Percentiles rank a stretch among this genome's conserved stretches.
phyloP scores from a whole-genome alignment of 2,797 vertebrate species.

The Botia kubotai region DNA sequence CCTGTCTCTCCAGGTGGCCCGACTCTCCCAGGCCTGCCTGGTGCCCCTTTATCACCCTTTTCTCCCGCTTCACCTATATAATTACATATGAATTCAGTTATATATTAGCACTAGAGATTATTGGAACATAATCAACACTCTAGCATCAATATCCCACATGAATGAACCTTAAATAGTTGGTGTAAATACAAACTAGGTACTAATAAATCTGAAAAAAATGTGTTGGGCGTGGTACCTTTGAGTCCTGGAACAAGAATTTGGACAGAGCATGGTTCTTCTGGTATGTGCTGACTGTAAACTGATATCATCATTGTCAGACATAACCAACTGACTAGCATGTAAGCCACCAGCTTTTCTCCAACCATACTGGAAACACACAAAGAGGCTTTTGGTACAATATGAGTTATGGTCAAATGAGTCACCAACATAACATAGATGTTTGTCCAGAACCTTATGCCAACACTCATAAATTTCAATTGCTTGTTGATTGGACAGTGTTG shows the following conservation, averaged over 20 bases:
- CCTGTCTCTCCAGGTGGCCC: constrained; percentile 92
- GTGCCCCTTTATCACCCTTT: constrained; percentile 91
- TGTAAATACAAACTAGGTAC: neutral
- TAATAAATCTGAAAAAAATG: neutral
- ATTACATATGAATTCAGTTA: constrained; percentile 5
- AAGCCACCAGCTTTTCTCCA: constrained; percentile 76
- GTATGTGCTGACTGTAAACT: constrained; percentile 82
- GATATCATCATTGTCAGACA: constrained; percentile 79
- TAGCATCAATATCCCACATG: neutral
- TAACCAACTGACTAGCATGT: constrained; percentile 62
- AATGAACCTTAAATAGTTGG: neutral
- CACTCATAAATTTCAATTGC: neutral
- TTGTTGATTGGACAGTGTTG: neutral
- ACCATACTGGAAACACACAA: constrained; percentile 79
- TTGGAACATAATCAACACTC: neutral
- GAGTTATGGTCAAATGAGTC: neutral
- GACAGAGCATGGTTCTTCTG: constrained; percentile 92
- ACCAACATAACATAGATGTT: neutral
- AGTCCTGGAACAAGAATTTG: constrained; percentile 97
- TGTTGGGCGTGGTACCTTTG: constrained; percentile 83
- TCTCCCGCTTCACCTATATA: constrained; percentile 89
- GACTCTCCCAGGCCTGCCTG: constrained; percentile 91
- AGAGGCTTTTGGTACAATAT: constrained; percentile 30
- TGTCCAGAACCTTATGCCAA: constrained; percentile 10
- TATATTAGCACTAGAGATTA: constrained; percentile 6